Conservation (phyloP, 2,888 invertebrate species). For the Alloplasta piceator region DNA sequence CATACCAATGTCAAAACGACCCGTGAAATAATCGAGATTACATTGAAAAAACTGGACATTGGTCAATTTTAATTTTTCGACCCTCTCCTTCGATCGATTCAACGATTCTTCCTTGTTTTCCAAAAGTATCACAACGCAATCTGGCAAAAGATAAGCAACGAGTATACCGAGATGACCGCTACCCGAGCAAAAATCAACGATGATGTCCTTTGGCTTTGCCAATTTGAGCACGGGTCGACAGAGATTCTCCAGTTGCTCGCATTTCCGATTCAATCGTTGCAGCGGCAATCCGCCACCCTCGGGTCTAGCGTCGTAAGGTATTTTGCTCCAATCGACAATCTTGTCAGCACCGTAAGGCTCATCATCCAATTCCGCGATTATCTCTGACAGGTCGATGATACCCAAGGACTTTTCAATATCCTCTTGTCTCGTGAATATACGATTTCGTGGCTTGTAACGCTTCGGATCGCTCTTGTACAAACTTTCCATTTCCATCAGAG, state of each 20-base stretch:
- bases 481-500: constrained; percentile 86
- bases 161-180: constrained; percentile 96
- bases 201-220: constrained; percentile 87
- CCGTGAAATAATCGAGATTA: constrained; percentile 94
- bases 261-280: constrained; percentile 90
- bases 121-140: constrained; percentile 91
- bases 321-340: constrained; percentile 87
- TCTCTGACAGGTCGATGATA: constrained; percentile 83
- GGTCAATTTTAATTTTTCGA: constrained; percentile 86
- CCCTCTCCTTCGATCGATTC: constrained; percentile 89
- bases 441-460: constrained; percentile 89
- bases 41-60: constrained; percentile 94
- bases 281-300: constrained; percentile 91
- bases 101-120: constrained; percentile 97
- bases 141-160: constrained; percentile 91
- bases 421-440: constrained; percentile 90
- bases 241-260: constrained; percentile 94
- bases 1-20: constrained; percentile 93
- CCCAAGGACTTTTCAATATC: constrained; percentile 88
- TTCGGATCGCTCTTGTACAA: constrained; percentile 92
- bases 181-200: constrained; percentile 98
- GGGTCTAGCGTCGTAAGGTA: constrained; percentile 91
- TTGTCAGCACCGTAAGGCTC: constrained; percentile 82
- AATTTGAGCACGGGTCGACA: constrained; percentile 90
- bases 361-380: constrained; percentile 80